A percentile compares a stretch with the other conserved stretches of the same genome.
Conservation (phyloP, 2,113 vertebrate genomes). For the Aptenodytes patagonicus region DNA sequence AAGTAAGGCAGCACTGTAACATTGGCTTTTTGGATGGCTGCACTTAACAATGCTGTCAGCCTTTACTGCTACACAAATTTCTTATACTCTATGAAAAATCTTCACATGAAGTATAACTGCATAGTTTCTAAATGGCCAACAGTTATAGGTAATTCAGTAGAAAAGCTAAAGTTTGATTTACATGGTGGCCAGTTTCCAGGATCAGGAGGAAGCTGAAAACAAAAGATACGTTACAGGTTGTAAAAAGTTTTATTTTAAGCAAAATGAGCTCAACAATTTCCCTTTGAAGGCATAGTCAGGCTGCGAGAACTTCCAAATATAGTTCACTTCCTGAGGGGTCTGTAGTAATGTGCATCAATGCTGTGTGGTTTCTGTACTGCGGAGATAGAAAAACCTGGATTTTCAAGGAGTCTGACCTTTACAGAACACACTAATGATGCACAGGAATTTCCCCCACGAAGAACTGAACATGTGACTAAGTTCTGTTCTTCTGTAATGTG, state of each 20-base stretch:
- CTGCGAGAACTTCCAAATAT: not conserved
- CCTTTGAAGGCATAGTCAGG: not conserved
- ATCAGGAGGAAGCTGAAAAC: slow-evolving; percentile 4
- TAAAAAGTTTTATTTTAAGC: slow-evolving; percentile 6
- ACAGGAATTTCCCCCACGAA: slow-evolving; percentile 13
- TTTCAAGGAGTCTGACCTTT: slow-evolving; percentile 26
- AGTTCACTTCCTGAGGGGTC: slow-evolving; percentile 26
- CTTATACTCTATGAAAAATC: not conserved
- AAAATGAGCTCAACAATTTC: not conserved
- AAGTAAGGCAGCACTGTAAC: not conserved
- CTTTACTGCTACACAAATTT: not conserved
- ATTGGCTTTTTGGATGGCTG: not conserved
- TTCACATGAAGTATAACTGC: accelerated
- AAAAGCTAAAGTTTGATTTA: not conserved
- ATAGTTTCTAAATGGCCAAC: not conserved
- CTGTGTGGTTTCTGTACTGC: not conserved
- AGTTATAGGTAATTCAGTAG: not conserved
- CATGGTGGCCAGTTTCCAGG: not conserved
- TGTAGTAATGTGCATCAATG: not conserved
- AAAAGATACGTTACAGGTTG: not conserved
- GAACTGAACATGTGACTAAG: not conserved
- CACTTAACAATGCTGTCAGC: accelerated
- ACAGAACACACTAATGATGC: not conserved
- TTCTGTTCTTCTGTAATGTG: not conserved
- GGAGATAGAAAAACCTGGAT: not conserved